Percentiles rank a stretch among this genome's conserved stretches.
These are phyloP conservation scores for Athene cunicularia DNA, from an alignment of 2,113 vertebrate genomes.

Conservation along the genomic window DNA sequence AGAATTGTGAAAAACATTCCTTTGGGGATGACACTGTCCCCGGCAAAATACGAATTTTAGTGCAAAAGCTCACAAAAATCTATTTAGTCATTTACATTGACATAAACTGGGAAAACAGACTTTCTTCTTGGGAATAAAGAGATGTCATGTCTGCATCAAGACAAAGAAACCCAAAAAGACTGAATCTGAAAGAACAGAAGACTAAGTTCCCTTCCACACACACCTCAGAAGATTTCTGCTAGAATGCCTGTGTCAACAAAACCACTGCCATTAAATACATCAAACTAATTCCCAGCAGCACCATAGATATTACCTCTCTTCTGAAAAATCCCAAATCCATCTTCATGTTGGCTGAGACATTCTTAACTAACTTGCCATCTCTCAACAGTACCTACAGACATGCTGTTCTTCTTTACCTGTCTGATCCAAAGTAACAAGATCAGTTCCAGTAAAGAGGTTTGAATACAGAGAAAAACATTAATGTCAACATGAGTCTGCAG, in stretches of 20 bases:
- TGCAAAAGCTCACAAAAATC: neutral
- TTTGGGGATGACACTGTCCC: neutral
- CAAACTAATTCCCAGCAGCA: neutral
- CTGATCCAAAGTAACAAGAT: neutral
- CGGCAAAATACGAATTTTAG: neutral
- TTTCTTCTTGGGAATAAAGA: neutral
- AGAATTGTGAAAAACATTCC: conserved; percentile 2
- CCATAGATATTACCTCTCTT: neutral
- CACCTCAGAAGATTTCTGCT: neutral
- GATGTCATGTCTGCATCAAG: neutral
- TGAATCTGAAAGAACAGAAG: neutral
- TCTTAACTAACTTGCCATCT: neutral
- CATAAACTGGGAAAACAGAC: neutral
- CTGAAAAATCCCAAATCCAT: neutral
- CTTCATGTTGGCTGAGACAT: neutral
- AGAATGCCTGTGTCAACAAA: neutral
- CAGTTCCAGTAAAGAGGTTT: neutral
- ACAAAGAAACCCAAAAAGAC: neutral
- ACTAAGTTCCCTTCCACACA: neutral
- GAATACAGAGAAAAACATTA: neutral
- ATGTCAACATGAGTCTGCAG: neutral
- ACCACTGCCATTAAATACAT: neutral
- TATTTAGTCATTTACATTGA: neutral
- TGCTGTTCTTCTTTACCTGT: neutral
- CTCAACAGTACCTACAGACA: neutral